These are phyloP conservation scores for Drosophila nikananu DNA, from an alignment of 1,140 invertebrate species.

Conservation along the genomic window DNA sequence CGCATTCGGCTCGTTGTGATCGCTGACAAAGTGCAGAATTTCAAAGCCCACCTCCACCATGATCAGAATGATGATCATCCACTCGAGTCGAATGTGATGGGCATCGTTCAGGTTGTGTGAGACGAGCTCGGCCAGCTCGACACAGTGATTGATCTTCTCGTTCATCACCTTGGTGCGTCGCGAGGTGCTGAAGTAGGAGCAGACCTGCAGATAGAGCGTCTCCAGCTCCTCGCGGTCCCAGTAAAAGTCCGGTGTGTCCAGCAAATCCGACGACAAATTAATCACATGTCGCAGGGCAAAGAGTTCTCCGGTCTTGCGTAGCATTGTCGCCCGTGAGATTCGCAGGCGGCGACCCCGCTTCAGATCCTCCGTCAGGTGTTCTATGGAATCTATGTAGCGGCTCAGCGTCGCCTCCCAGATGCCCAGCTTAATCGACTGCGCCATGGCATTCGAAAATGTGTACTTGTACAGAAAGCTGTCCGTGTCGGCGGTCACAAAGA, in stretches of 20 bases:
- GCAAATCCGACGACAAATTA: constrained; percentile 96
- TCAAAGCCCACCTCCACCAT: constrained; percentile 97
- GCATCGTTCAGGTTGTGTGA: constrained; percentile 95
- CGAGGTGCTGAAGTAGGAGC: constrained; percentile 93
- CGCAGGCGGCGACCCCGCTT: constrained; percentile 89
- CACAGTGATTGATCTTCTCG: constrained; percentile 96
- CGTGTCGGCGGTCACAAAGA: constrained; percentile 77
- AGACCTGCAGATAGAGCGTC: constrained; percentile 92
- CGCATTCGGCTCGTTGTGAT: constrained; percentile 11
- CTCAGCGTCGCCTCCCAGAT: constrained; percentile 96
- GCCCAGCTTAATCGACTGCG: constrained; percentile 95
- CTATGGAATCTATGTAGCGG: constrained; percentile 92
- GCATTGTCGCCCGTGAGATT: constrained; percentile 90
- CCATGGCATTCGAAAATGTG: constrained; percentile 93
- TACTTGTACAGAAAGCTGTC: constrained; percentile 83
- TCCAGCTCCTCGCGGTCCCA: constrained; percentile 97
- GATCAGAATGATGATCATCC: constrained; percentile 98
- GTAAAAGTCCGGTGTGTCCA: constrained; percentile 98
- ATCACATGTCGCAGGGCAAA: constrained; percentile 95
- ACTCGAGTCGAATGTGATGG: constrained; percentile 96
- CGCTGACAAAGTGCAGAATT: constrained; percentile 90
- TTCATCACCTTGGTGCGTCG: constrained; percentile 96
- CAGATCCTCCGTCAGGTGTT: constrained; percentile 92
- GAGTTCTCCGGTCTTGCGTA: constrained; percentile 96
- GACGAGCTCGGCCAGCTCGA: constrained; percentile 94